Evolutionary conservation across 2,797 vertebrate genomes (phyloP).

Genomic region (Chrysocyon brachyurus): DNA sequence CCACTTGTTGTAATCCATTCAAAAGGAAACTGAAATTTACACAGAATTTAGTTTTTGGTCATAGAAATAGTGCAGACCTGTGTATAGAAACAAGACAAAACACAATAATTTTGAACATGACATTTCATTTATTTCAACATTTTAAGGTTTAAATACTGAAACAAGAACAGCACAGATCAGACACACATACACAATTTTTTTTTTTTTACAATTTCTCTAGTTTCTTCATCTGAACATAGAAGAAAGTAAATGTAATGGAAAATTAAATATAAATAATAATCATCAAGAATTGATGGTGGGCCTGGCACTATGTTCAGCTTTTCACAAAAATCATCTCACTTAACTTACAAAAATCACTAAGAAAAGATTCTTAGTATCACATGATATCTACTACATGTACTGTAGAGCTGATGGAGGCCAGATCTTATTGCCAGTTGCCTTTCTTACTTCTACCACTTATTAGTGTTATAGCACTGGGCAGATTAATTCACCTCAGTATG

Average conservation of each 20-base stretch:
- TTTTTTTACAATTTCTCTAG: neutral
- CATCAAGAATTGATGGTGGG: neutral
- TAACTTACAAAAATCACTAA: neutral
- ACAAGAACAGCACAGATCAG: neutral
- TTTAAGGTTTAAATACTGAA: neutral
- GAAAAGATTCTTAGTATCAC: neutral
- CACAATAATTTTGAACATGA: neutral
- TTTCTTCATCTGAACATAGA: neutral
- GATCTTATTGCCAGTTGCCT: neutral
- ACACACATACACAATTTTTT: neutral
- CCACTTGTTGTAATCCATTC: slow-evolving; percentile 75
- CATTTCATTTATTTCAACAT: slow-evolving; percentile 42
- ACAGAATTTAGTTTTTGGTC: slow-evolving; percentile 43
- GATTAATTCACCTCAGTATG: neutral
- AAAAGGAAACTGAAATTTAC: slow-evolving; percentile 65
- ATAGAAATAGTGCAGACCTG: slow-evolving; percentile 1
- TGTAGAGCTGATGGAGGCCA: neutral
- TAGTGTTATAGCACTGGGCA: neutral
- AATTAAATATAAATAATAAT: slow-evolving; percentile 14
- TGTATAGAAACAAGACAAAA: slow-evolving; percentile 12
- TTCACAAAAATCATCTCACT: neutral
- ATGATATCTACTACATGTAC: neutral
- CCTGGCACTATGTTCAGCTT: neutral
- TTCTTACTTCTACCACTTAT: neutral
- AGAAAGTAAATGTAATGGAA: slow-evolving; percentile 10